phyloP scores from a whole-genome alignment of 2,888 invertebrate species.

The Amblyjoppa proteus region DNA sequence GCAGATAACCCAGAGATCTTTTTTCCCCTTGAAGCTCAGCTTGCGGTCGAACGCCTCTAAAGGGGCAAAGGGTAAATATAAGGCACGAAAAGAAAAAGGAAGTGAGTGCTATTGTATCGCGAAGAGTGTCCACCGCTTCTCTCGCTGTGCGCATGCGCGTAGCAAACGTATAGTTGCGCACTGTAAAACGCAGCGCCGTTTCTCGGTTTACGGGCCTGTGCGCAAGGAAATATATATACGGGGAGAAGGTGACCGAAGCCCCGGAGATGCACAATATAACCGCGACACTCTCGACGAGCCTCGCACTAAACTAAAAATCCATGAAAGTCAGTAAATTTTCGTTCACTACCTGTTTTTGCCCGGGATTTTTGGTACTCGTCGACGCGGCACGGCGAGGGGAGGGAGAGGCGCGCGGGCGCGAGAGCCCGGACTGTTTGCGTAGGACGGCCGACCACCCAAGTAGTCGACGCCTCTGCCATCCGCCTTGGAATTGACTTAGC shows the following conservation, averaged over 20 bases:
- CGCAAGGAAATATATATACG: conserved; percentile 7
- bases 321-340: conserved; percentile 81
- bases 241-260: too few species aligned
- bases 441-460: conserved; percentile 82
- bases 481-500: conserved; percentile 80
- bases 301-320: conserved; percentile 68
- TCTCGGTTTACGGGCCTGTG: conserved; percentile 13
- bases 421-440: conserved; percentile 80
- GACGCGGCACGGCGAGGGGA: conserved; percentile 16
- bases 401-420: conserved; percentile 56
- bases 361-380: conserved; percentile 60
- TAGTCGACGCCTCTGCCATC: conserved; percentile 79
- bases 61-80: conserved; percentile 35
- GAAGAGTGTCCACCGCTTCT: neutral
- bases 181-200: neutral
- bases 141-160: neutral
- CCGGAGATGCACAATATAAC: conserved; percentile 12
- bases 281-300: neutral
- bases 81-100: conserved; percentile 17
- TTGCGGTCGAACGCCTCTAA: conserved; percentile 68
- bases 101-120: conserved; percentile 65
- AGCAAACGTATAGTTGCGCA: neutral
- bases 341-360: conserved; percentile 78
- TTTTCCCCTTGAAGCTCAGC: conserved; percentile 8
- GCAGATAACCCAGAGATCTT: neutral